Evolutionary conservation across 2,888 invertebrate species (phyloP).

Genomic region (Sarcophaga carnaria): DNA sequence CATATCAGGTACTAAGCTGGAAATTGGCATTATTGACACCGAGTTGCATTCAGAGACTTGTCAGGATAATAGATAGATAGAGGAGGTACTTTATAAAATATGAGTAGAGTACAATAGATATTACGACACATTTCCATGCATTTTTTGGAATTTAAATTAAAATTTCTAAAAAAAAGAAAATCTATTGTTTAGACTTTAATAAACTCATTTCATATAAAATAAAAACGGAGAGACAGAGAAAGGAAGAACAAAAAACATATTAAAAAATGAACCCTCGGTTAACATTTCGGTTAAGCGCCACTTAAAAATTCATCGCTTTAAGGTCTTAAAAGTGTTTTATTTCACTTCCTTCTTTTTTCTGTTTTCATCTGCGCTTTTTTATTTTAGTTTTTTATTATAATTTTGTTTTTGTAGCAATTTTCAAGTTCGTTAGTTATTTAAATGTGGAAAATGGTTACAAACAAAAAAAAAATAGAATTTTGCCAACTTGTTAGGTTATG

Average conservation of each 20-base stretch:
- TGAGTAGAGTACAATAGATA: too few relatives aligned
- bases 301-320: conserved; percentile 60
- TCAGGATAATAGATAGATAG: too few relatives aligned
- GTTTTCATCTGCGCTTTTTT: conserved; percentile 20
- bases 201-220: not conserved
- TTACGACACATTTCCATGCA: too few relatives aligned
- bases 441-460: conserved; percentile 46
- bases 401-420: conserved; percentile 54
- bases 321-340: conserved; percentile 47
- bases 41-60: too few relatives aligned
- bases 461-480: conserved; percentile 45
- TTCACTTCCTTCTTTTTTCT: conserved; percentile 10
- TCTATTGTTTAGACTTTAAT: too few relatives aligned
- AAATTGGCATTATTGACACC: too few relatives aligned
- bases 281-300: conserved; percentile 60
- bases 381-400: conserved; percentile 36
- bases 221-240: not conserved
- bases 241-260: not conserved
- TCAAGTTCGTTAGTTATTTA: conserved; percentile 66
- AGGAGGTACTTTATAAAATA: too few relatives aligned
- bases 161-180: too few relatives aligned
- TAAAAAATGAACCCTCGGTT: not conserved
- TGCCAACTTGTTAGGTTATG: conserved; percentile 67
- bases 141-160: too few relatives aligned
- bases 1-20: too few relatives aligned